Conservation (phyloP, 2,113 vertebrate species). For the Phalacrocorax carbo region DNA sequence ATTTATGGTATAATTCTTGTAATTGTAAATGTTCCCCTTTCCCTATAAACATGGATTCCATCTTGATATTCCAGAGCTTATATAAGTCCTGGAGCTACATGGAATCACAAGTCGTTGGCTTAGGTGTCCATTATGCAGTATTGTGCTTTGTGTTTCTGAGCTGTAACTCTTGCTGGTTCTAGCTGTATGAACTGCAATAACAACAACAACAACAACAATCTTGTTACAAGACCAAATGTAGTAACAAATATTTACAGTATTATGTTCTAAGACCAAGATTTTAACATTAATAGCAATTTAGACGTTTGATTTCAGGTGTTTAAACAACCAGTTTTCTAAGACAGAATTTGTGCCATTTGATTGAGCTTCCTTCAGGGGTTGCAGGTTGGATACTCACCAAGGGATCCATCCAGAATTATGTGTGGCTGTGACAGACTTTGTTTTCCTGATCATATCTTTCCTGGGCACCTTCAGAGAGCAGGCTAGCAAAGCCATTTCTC, state of each 20-base stretch:
- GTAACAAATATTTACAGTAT: neutral
- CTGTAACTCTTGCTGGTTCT: neutral
- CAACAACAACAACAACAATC: neutral
- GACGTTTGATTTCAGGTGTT: neutral
- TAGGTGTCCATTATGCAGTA: too few relatives aligned
- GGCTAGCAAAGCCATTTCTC: neutral
- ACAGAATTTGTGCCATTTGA: neutral
- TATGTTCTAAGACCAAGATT: neutral
- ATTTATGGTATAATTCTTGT: neutral
- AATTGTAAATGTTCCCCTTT: neutral
- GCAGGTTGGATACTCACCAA: neutral
- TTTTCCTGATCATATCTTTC: neutral
- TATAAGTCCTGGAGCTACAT: neutral
- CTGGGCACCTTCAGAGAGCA: neutral
- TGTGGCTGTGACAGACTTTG: neutral
- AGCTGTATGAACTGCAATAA: neutral
- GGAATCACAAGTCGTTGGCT: neutral
- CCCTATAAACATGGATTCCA: accelerated
- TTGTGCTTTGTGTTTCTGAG: neutral
- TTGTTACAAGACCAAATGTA: neutral
- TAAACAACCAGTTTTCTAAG: neutral
- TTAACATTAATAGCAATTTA: neutral
- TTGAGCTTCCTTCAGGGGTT: neutral
- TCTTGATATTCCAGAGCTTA: neutral
- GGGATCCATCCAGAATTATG: neutral